Conservation (phyloP, 2,888 invertebrate genomes). For the Ferrisia virgata region DNA sequence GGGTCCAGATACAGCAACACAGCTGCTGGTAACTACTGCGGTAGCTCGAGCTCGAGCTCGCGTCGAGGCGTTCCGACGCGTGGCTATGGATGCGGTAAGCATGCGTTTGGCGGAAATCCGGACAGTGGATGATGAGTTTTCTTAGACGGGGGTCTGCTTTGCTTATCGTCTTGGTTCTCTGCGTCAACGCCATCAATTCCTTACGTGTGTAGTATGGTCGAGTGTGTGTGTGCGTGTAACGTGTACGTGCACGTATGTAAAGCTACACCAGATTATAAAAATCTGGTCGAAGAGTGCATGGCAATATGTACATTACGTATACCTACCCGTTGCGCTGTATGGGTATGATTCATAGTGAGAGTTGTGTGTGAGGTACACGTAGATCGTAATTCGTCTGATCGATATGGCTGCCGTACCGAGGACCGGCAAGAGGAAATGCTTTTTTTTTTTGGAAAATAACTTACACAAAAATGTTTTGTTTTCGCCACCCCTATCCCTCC, state of each 20-base stretch:
- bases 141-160: constrained; percentile 40
- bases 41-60: neutral
- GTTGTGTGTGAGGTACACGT: neutral
- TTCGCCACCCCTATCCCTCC: no score
- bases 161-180: constrained; percentile 19
- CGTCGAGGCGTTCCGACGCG: constrained; percentile 39
- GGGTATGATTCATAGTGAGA: neutral
- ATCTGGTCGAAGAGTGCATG: neutral
- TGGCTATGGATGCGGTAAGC: constrained; percentile 28
- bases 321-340: neutral
- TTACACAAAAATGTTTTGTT: no score
- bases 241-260: neutral
- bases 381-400: neutral
- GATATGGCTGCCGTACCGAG: no score
- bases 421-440: no score
- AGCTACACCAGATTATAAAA: constrained; percentile 13
- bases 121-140: constrained; percentile 37
- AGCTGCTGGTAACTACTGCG: neutral
- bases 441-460: no score
- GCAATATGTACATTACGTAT: neutral
- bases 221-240: neutral
- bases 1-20: neutral
- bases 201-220: neutral
- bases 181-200: neutral
- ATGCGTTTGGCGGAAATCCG: constrained; percentile 42